These are phyloP conservation scores for Mesoligia furuncula DNA, from an alignment of 2,888 invertebrate species.

Conservation along the genomic window DNA sequence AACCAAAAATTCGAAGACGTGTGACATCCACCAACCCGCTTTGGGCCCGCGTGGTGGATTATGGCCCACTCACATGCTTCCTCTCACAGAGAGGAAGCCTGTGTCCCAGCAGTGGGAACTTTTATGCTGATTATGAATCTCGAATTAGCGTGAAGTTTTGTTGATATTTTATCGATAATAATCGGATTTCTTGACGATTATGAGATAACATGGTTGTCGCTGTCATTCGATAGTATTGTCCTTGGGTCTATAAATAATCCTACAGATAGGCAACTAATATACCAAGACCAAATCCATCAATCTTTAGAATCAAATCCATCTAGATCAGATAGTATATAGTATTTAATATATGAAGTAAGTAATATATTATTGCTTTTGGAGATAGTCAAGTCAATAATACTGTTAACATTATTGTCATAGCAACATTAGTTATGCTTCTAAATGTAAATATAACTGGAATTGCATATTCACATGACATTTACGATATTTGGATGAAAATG, in stretches of 20 bases:
- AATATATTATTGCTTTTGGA: slow-evolving; percentile 13
- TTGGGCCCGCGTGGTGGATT: too few species aligned
- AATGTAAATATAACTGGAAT: slow-evolving; percentile 5
- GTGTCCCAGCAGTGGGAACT: too few species aligned
- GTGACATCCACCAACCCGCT: too few species aligned
- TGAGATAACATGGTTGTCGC: neutral
- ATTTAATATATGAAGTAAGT: neutral
- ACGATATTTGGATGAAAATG: slow-evolving; percentile 1
- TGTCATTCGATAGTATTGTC: neutral
- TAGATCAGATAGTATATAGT: neutral
- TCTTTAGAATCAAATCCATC: neutral
- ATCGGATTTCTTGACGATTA: slow-evolving; percentile 16
- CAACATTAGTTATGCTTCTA: neutral
- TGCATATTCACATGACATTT: slow-evolving; percentile 1
- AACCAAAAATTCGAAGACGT: too few species aligned
- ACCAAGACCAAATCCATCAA: neutral
- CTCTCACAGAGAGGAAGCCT: too few species aligned
- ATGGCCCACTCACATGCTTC: too few species aligned
- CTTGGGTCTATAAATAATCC: slow-evolving; percentile 12
- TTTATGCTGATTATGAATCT: neutral
- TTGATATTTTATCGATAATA: neutral
- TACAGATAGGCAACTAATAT: neutral
- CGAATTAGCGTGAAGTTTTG: neutral
- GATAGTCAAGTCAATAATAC: neutral
- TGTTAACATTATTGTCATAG: slow-evolving; percentile 7